Percentiles rank a stretch among this genome's conserved stretches.
phyloP scores from a whole-genome alignment of 1,140 invertebrate species.

The Chrysopa pallens region DNA sequence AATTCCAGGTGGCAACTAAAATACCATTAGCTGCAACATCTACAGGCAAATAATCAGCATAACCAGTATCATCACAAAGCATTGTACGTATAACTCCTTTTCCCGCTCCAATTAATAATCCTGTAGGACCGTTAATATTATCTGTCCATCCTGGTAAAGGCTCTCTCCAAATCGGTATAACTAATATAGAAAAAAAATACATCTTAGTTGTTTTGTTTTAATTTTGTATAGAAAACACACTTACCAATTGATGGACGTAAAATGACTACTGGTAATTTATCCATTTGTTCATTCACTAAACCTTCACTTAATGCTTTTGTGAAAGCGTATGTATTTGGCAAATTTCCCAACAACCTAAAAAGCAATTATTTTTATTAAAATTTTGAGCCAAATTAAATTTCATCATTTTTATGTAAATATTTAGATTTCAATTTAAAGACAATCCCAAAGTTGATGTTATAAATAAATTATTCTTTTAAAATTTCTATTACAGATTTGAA shows the following conservation, averaged over 20 bases:
- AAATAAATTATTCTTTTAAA: too few relatives aligned
- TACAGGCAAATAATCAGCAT: constrained; percentile 75
- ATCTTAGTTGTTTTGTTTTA: neutral
- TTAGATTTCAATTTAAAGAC: too few relatives aligned
- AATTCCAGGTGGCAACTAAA: constrained; percentile 48
- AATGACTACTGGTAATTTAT: constrained; percentile 65
- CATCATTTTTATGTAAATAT: too few relatives aligned
- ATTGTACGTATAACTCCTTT: constrained; percentile 75
- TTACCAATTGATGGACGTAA: constrained; percentile 77
- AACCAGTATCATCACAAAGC: constrained; percentile 55
- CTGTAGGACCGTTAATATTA: constrained; percentile 80
- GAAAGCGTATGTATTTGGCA: constrained; percentile 84
- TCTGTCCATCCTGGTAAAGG: constrained; percentile 83
- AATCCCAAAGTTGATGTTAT: too few relatives aligned
- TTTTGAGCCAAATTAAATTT: too few relatives aligned
- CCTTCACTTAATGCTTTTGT: constrained; percentile 78
- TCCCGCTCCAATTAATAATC: constrained; percentile 54
- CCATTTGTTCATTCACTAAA: constrained; percentile 56
- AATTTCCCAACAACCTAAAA: constrained; percentile 51
- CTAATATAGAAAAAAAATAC: constrained; percentile 13
- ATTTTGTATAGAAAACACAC: constrained; percentile 6
- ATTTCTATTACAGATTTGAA: too few relatives aligned
- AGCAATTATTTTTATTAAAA: too few relatives aligned
- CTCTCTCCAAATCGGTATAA: constrained; percentile 65
- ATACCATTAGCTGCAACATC: constrained; percentile 65